Evolutionary conservation across 2,113 vertebrate genomes (phyloP), one percentile per base, ranked within the genome.

Genomic region (Morone saxatilis): DNA sequence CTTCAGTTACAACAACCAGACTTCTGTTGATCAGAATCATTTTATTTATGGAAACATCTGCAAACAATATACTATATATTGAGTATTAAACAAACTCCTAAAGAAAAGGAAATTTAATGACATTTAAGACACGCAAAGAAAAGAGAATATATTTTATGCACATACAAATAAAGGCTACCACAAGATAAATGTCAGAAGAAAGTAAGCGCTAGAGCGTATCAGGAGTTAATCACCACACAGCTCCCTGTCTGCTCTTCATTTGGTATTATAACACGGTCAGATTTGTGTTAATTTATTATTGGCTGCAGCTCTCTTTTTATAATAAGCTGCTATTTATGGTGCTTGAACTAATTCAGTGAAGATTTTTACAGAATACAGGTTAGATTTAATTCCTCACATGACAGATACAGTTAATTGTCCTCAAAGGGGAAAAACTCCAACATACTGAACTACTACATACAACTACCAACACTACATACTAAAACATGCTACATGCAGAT

Each of bases 181-280:
- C 38, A 50, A 71, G 5, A 56, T 54, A 80, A 71, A 80, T 80
- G 66, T 66, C 43, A 71, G 7, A 76, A 17, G 8, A 68, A 54
- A 53, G 69, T 45, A 25, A 47, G 31, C 1, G 7, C 6, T 14
- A 3, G 3, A 12, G n/a, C 22, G 8, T 1, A 48, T 47, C 40
- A 54, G 31, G 17, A 25, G n/a, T 5, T n/a, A 41, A 57, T 59
- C 20, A 78, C 45, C 13, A n/a, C 50, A 40, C 54, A 62, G 20
- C 19, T 53, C 13, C 17, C 13, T 8, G 11, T 62, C 38, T 45
- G 20, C 47, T 76, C 47, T 22, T 61, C 14, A 20, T 45, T 31
- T 47, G 22, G 5, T 48, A 14, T 43, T 22, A 31, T 8, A 61
- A 40, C 22, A 22, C 6, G 20, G 5, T 48, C 57, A 43, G 36